Evolutionary conservation across 2,797 vertebrate genomes (phyloP).

Genomic region (Malacoraja senta): DNA sequence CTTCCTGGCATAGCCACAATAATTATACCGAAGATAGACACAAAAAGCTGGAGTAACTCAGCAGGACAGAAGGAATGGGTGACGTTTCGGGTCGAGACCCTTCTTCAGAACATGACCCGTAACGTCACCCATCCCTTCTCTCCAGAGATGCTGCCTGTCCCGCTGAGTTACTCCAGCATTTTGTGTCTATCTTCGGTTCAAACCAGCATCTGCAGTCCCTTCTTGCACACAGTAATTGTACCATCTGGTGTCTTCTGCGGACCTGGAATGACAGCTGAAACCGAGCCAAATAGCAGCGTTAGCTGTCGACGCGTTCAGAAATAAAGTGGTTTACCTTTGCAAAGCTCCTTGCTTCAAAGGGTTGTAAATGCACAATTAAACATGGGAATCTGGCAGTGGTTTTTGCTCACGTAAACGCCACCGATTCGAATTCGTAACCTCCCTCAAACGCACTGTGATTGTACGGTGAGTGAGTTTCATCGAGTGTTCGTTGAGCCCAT

Average conservation of each 20-base stretch:
- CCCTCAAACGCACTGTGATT: not conserved
- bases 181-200: too few species aligned
- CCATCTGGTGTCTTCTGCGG: slow-evolving; percentile 25
- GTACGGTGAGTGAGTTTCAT: not conserved
- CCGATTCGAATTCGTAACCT: slow-evolving; percentile 21
- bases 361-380: slow-evolving; percentile 28
- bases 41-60: too few species aligned
- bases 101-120: too few species aligned
- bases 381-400: not conserved
- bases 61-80: too few species aligned
- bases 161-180: too few species aligned
- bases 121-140: too few species aligned
- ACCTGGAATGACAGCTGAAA: not conserved
- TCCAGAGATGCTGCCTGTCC: too few species aligned
- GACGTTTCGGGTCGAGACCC: too few species aligned
- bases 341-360: slow-evolving; percentile 18
- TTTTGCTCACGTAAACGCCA: slow-evolving; percentile 6
- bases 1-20: not conserved
- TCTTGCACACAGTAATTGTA: not conserved
- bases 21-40: not conserved
- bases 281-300: slow-evolving; percentile 5
- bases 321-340: slow-evolving; percentile 12
- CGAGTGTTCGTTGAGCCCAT: not conserved
- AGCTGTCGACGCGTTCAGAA: not conserved
- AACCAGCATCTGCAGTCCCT: too few species aligned